Percentiles rank a stretch among this genome's conserved stretches.
Conservation (phyloP, 2,888 invertebrate species). For the Priocnemis perturbator region DNA sequence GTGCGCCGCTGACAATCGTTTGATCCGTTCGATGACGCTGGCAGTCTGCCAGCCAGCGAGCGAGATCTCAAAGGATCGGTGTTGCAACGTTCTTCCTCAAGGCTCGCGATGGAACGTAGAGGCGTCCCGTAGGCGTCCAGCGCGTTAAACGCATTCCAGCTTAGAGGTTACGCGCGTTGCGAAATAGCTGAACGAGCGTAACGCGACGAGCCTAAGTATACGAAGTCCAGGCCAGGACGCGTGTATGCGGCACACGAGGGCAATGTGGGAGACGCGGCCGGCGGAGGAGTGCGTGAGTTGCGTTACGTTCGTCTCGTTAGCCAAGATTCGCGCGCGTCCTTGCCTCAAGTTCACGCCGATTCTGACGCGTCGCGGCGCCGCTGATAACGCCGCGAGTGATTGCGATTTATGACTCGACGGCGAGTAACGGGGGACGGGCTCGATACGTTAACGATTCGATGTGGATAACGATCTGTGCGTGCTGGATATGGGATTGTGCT, state of each 20-base stretch:
- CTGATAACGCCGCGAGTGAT: not conserved
- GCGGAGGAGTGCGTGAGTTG: no score
- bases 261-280: no score
- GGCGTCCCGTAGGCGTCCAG: constrained; percentile 74
- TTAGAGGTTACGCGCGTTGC: constrained; percentile 72
- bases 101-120: constrained; percentile 69
- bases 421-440: no score
- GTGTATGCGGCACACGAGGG: no score
- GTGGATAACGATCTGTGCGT: no score
- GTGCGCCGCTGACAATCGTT: no score
- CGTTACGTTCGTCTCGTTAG: constrained; percentile 9
- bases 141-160: constrained; percentile 75
- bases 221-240: not conserved
- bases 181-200: constrained; percentile 60
- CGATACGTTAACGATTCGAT: no score
- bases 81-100: constrained; percentile 74
- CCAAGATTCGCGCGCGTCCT: constrained; percentile 4
- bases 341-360: constrained; percentile 6
- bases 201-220: constrained; percentile 26
- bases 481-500: no score
- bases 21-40: no score
- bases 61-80: constrained; percentile 71
- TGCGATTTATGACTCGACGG: not conserved
- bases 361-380: constrained; percentile 7
- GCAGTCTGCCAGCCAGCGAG: constrained; percentile 67